Conservation (phyloP, 2,797 vertebrate species). For the Acipenser oxyrinchus region DNA sequence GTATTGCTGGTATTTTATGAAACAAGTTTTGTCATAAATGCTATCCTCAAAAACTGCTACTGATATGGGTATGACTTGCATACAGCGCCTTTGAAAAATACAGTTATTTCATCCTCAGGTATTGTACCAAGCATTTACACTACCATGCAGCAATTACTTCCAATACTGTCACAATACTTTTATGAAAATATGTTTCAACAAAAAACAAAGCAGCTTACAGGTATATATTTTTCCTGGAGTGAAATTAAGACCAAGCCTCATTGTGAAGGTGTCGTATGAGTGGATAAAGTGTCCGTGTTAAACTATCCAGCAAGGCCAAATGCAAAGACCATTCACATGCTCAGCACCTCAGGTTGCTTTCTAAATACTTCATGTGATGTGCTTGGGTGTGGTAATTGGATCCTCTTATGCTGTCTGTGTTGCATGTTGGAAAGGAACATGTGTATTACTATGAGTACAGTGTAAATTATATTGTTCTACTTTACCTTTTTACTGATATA, state of each 20-base stretch:
- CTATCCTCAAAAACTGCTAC: too few species aligned
- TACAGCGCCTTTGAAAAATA: too few species aligned
- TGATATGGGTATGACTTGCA: too few species aligned
- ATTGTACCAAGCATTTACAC: too few species aligned
- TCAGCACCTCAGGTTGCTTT: conserved; percentile 28
- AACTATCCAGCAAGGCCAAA: conserved; percentile 25
- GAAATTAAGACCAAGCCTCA: not conserved
- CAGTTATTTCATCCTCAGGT: too few species aligned
- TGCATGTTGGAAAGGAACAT: conserved; percentile 39
- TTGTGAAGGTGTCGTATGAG: not conserved
- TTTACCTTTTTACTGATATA: not conserved
- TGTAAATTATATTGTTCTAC: not conserved
- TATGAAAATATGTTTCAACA: too few species aligned
- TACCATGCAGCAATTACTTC: too few species aligned
- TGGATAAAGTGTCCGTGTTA: not conserved
- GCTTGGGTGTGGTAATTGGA: conserved; percentile 43
- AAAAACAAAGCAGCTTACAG: too few species aligned
- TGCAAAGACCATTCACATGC: conserved; percentile 32
- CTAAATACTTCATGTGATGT: conserved; percentile 55
- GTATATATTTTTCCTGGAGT: too few species aligned
- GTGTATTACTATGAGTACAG: not conserved
- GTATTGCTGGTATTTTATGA: too few species aligned
- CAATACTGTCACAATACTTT: too few species aligned
- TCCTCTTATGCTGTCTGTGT: conserved; percentile 27
- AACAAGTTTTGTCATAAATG: too few species aligned